A percentile compares a stretch with the other conserved stretches of the same genome.
phyloP scores from a whole-genome alignment of 2,113 vertebrate species.

The Dipodomys spectabilis region DNA sequence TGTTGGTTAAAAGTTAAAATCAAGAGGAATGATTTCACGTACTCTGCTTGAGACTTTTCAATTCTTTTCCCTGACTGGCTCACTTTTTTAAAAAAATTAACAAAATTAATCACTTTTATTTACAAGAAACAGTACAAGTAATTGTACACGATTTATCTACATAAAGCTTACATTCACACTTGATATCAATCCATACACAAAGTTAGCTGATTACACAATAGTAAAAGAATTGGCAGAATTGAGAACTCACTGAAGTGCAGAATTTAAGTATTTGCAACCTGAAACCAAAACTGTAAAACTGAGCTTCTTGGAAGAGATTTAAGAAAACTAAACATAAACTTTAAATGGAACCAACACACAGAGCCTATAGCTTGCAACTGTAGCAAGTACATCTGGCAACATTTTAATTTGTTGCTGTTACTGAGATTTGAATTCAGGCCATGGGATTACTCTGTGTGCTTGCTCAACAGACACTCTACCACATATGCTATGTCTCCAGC shows the following conservation, averaged over 20 bases:
- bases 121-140: slow-evolving; percentile 90
- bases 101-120: slow-evolving; percentile 92
- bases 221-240: slow-evolving; percentile 71
- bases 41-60: background rate
- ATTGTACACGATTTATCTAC: slow-evolving; percentile 88
- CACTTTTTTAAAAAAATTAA: slow-evolving; percentile 66
- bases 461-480: too few relatives aligned
- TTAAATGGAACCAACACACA: background rate
- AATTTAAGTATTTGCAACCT: slow-evolving; percentile 34
- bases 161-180: slow-evolving; percentile 88
- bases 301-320: slow-evolving; percentile 24
- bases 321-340: slow-evolving; percentile 33
- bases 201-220: slow-evolving; percentile 82
- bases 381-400: too few relatives aligned
- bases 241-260: slow-evolving; percentile 60
- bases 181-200: slow-evolving; percentile 72
- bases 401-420: too few relatives aligned
- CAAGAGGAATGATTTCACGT: background rate
- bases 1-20: background rate
- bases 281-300: slow-evolving; percentile 71
- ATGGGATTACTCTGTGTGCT: too few relatives aligned
- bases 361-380: background rate
- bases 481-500: too few relatives aligned
- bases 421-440: too few relatives aligned
- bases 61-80: too few relatives aligned